These are phyloP conservation scores for Zingel zingel DNA, from an alignment of 2,113 vertebrate genomes.

Conservation along the genomic window DNA sequence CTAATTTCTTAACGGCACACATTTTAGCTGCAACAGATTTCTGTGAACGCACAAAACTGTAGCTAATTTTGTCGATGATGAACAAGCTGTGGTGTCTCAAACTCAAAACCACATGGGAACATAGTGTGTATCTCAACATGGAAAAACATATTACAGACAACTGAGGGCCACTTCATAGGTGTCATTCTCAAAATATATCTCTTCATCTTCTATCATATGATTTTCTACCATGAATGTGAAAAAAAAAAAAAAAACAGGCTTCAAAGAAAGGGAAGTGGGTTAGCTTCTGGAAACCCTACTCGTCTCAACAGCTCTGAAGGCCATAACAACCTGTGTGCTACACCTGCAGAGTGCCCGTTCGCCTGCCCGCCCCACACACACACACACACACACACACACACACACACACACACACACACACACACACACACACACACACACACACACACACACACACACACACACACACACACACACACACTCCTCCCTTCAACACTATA, in stretches of 20 bases:
- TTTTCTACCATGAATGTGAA: conserved; percentile 45
- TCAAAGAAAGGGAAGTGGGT: conserved; percentile 62
- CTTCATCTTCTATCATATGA: conserved; percentile 50
- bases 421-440: too few relatives aligned
- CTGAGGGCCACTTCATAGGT: conserved; percentile 37
- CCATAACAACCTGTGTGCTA: conserved; percentile 60
- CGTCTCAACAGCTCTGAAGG: conserved; percentile 53
- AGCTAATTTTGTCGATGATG: not conserved
- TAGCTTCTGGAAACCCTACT: conserved; percentile 51
- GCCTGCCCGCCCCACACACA: not conserved
- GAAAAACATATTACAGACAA: conserved; percentile 3
- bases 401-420: too few relatives aligned
- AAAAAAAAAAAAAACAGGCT: conserved; percentile 23
- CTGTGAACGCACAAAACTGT: not conserved
- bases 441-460: too few relatives aligned
- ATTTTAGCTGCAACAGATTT: not conserved
- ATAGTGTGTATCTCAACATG: not conserved
- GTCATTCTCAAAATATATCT: conserved; percentile 31
- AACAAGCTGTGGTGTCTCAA: conserved; percentile 15
- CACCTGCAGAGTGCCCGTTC: conserved; percentile 65
- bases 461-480: too few relatives aligned
- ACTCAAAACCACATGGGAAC: not conserved
- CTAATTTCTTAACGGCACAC: not conserved
- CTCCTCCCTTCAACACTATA: too few relatives aligned
- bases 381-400: not conserved